Base-by-base conservation (phyloP, 2,888 invertebrate species). In the Pheosia gnoma region DNA sequence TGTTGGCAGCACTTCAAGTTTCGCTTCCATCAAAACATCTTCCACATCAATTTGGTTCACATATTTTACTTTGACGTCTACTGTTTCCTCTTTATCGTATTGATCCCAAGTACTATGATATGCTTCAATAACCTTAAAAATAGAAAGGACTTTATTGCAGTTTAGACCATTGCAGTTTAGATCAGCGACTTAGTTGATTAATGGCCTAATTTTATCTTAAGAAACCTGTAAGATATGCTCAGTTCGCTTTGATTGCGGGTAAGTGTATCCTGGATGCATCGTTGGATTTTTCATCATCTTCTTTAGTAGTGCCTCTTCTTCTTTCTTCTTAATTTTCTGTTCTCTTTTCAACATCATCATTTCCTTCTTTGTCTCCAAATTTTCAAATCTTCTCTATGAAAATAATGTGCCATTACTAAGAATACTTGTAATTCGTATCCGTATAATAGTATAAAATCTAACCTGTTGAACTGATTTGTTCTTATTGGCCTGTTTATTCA, bases 221-320 rank as follows among this genome's bases (percentile, higher is more conserved):
- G 0, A 11, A 4, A 59, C 56, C 11, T 43, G 39, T 55, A 38
- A 13, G 3, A 36, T 49, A 41, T 11, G 51, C 13, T 56, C 54
- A 9, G 25, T 82, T 65, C 77, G 84, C 53, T 82, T 84, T 0
- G 91, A 90, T 55, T 70, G 55, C 7, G 89, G 90, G 57, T 83
- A 92, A 3, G 70, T 4, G 61, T 83, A 92, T 4, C 91, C 91
- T 1, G 91, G 90, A 68, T 91, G 90, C 71, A 81, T 69, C 0
- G 70, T 82, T 36, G 90, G 90, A 60, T 89, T 88, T 70, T 87
- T 90, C 87, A 88, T 86, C 58, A 89, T 80, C 66, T 90, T 91
- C 61, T 74, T 80, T n/a, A 83, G 58, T 5, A 88, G 59, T 3
- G 72, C 66, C 41, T 79, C 81, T 67, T 90, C 82, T 47, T 71